Conservation (phyloP, 2,797 vertebrate species). For the Myotis planiceps region DNA sequence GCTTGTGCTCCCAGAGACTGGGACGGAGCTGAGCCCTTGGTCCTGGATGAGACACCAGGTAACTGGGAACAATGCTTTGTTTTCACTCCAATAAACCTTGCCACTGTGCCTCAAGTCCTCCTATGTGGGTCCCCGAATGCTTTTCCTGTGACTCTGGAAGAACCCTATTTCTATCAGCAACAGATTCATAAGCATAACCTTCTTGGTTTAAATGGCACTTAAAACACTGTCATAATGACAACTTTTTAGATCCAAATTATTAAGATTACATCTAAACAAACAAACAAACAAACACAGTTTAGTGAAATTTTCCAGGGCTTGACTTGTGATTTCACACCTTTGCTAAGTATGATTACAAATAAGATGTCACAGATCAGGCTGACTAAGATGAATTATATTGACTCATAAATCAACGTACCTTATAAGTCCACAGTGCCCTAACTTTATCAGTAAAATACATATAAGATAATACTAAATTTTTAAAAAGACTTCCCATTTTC, state of each 20-base stretch:
- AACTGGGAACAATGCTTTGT: background rate
- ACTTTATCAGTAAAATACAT: background rate
- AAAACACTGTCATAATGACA: background rate
- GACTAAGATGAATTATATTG: background rate
- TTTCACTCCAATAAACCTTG: background rate
- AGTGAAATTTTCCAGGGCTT: background rate
- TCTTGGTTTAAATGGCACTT: background rate
- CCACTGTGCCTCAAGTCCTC: background rate
- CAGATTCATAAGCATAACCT: background rate
- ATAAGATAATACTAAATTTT: background rate
- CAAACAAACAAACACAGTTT: background rate
- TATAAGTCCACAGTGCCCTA: background rate
- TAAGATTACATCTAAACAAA: background rate
- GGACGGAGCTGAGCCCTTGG: background rate
- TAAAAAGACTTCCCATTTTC: background rate
- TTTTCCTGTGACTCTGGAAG: background rate
- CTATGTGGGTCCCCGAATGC: background rate
- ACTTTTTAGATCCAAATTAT: background rate
- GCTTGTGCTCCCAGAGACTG: background rate
- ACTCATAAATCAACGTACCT: background rate
- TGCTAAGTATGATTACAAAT: background rate
- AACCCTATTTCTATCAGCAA: background rate
- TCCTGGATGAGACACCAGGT: background rate
- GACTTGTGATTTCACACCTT: background rate
- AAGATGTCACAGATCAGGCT: background rate